phyloP scores from a whole-genome alignment of 2,888 invertebrate species.

The Eubasilissa splendida region DNA sequence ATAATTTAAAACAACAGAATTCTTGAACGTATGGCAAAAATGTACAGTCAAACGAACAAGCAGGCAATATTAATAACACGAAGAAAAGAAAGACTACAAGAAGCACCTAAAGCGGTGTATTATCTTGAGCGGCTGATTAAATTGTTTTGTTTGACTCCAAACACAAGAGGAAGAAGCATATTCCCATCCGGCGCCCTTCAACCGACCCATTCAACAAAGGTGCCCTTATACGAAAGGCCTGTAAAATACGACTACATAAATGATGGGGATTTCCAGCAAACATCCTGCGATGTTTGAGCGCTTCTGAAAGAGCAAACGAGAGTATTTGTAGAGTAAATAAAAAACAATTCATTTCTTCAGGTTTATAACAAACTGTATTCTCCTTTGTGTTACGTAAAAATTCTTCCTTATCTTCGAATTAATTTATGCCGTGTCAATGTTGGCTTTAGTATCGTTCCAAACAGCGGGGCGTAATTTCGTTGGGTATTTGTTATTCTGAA shows the following conservation, averaged over 20 bases:
- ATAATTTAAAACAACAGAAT: no score
- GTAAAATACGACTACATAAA: conserved; percentile 12
- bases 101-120: no score
- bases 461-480: neutral
- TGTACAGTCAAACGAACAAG: no score
- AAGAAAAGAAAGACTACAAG: no score
- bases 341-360: conserved; percentile 9
- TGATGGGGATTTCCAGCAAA: conserved; percentile 27
- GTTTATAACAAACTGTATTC: neutral
- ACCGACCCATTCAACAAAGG: conserved; percentile 30
- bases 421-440: conserved; percentile 41
- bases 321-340: conserved; percentile 46
- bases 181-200: conserved; percentile 3
- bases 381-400: conserved; percentile 14
- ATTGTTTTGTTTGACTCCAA: no score
- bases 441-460: conserved; percentile 21
- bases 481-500: no score
- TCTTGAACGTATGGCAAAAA: no score
- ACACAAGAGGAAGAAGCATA: neutral
- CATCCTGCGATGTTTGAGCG: conserved; percentile 41
- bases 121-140: no score
- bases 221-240: conserved; percentile 14
- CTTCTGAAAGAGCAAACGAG: conserved; percentile 31
- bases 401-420: conserved; percentile 34
- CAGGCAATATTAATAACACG: no score